Evolutionary conservation across 2,113 vertebrate species (phyloP), one percentile per base, ranked within the genome.

Genomic region (Eubucco bourcierii): DNA sequence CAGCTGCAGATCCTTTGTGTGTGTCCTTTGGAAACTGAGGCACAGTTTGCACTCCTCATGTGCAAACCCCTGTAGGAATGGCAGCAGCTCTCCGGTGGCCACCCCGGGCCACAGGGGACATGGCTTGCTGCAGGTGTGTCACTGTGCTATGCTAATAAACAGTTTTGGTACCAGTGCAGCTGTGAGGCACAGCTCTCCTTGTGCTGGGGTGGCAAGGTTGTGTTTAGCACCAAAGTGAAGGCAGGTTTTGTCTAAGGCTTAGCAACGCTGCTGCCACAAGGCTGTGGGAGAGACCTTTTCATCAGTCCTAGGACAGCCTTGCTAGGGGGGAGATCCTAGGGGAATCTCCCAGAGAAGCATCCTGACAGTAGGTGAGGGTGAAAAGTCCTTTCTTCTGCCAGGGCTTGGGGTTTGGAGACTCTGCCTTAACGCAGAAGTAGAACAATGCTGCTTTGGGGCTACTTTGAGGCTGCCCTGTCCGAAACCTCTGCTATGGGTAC

Each of bases 251-350:
- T 37, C 5, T 59, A 8, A 37, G 28, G 31, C 13, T 31, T 3
- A 44, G 27, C 13, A 25, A 0, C 2, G 16, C 31, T 87, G 25
- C 28, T 72, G 66, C 41, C 56, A 20, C 24, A 6, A 8, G 76
- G 50, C 82, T 82, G 25, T 19, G 33, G n/a, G 37, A 58, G 61
- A 31, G 53, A 37, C 67, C 33, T 84, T 61, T 25, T 24, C 60
- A 61, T 66, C 2, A 0, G 9, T 50, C 21, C 25, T 37, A 4
- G 28, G 72, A 14, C 10, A 15, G 0, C 63, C 84, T 33, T 82
- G 55, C 71, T 87, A 75, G 67, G 79, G 70, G 50, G 39, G 37
- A 18, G 14, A 46, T 61, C 52, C 27, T 24, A 1, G 46, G 37
- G 2, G 7, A 34, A 10, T 53, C 23, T 75, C 65, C 39, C 50